Evolutionary conservation across 2,888 invertebrate species (phyloP).

Genomic region (Cinara cedri): DNA sequence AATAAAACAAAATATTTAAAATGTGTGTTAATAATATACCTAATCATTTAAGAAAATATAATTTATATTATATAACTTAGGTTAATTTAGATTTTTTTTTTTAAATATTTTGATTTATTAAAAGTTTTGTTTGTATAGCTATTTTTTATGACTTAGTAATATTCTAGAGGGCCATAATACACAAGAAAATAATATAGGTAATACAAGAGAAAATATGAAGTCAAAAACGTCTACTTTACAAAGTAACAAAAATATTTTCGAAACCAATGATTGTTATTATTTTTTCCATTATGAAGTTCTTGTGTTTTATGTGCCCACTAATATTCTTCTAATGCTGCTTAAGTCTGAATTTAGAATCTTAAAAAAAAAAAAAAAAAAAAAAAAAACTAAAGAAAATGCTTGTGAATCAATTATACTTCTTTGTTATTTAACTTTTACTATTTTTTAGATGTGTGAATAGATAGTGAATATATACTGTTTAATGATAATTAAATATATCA

Average conservation of each 20-base stretch:
- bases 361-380: too few species aligned
- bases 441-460: background rate
- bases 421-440: background rate
- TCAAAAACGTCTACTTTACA: too few species aligned
- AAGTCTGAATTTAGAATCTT: too few species aligned
- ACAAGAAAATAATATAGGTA: too few species aligned
- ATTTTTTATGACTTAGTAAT: background rate
- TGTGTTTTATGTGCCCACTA: too few species aligned
- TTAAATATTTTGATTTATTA: background rate
- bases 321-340: background rate
- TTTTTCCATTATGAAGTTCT: too few species aligned
- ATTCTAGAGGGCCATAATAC: too few species aligned
- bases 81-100: conserved; percentile 24
- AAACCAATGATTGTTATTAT: too few species aligned
- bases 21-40: background rate
- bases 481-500: background rate
- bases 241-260: too few species aligned
- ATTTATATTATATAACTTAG: background rate
- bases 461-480: background rate
- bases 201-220: too few species aligned
- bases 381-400: background rate
- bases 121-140: conserved; percentile 6
- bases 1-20: background rate
- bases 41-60: conserved; percentile 1
- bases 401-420: background rate